Base-by-base conservation (phyloP, 2,888 invertebrate genomes). In the Lasius platythorax region DNA sequence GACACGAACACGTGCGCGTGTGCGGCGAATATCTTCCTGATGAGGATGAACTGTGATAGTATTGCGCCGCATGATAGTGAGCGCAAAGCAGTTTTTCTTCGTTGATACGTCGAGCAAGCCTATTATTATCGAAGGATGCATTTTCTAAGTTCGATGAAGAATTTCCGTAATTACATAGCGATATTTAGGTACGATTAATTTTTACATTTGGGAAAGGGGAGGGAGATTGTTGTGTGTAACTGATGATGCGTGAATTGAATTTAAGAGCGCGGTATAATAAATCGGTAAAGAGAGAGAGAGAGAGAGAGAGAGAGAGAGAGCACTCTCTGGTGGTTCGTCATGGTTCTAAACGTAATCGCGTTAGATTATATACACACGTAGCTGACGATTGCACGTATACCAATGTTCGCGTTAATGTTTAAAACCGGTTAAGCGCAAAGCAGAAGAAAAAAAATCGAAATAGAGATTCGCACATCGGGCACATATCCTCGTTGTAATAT, bases 311-410 rank as follows among this genome's bases (percentile, higher is more conserved):
- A 5, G 4, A 4, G 37, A 4, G 5, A 23, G 23, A 23, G 5
- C 18, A 72, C 30, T 72, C 8, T 37, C 30, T n/a, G 70, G 33
- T 81, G 79, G 83, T 74, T 88, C 82, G 79, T 87, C 67, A 67
- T 61, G 83, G 85, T 89, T 86, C 89, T 90, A 90, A 90, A 90
- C 89, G 89, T 90, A 87, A 53, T 85, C 85, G 87, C 84, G 85
- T 70, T 53, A 78, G 33, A 85, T 84, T 89, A 78, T 67, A 56
- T 89, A 82, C 84, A 82, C 84, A 87, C 40, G 81, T 83, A 86
- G 76, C 70, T 72, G 82, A 85, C 84, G 76, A 75, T 85, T 83
- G 83, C 83, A 89, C 83, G 50, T 53, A 84, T 85, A 87, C 82
- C 58, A 74, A 82, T 86, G 78, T 72, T 43, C 56, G 64, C 85